A percentile compares a stretch with the other conserved stretches of the same genome.
Conservation (phyloP, 2,797 vertebrate species). For the Cottoperca gobio region DNA sequence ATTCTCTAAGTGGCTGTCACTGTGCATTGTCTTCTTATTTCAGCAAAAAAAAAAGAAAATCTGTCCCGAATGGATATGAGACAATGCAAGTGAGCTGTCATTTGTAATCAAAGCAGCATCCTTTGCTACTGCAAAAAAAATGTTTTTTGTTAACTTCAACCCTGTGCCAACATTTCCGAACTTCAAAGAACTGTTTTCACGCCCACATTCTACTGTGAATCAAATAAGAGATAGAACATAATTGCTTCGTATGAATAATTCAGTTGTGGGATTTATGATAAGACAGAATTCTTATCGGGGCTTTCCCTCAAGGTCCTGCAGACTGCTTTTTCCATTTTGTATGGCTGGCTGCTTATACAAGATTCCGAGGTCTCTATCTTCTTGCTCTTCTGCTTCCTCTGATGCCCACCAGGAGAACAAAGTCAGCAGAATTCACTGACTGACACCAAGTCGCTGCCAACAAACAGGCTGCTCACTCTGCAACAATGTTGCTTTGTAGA, state of each 20-base stretch:
- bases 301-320: slow-evolving; percentile 70
- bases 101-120: slow-evolving; percentile 64
- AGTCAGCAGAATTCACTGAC: slow-evolving; percentile 62
- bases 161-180: slow-evolving; percentile 65
- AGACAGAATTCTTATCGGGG: slow-evolving; percentile 71
- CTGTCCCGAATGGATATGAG: slow-evolving; percentile 30
- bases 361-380: slow-evolving; percentile 65
- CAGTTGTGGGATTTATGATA: slow-evolving; percentile 74
- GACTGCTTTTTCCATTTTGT: slow-evolving; percentile 53
- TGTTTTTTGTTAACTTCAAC: slow-evolving; percentile 66
- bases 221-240: slow-evolving; percentile 72
- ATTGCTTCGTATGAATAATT: slow-evolving; percentile 77
- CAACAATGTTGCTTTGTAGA: slow-evolving; percentile 53
- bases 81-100: slow-evolving; percentile 57
- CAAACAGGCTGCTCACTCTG: slow-evolving; percentile 37
- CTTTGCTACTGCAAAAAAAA: slow-evolving; percentile 46
- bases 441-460: slow-evolving; percentile 38
- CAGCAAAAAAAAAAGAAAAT: neutral
- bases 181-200: slow-evolving; percentile 74
- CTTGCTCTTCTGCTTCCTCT: slow-evolving; percentile 44
- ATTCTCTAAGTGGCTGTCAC: slow-evolving; percentile 21
- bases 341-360: slow-evolving; percentile 46
- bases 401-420: slow-evolving; percentile 61
- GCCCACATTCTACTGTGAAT: slow-evolving; percentile 70
- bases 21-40: slow-evolving; percentile 24